Conservation (phyloP, 2,113 vertebrate species). For the rat (Rattus norvegicus) region GRCr8 NC_086028.1:52656501-52657000, state of each 20-base stretch:
- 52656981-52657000: neutral
- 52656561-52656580: neutral
- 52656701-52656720: neutral
- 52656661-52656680: neutral
- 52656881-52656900: neutral
- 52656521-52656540: no score
- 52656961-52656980: neutral
- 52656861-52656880: neutral
- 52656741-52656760: neutral
- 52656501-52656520: neutral
- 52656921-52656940: neutral
- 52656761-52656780: neutral
- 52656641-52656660: neutral
- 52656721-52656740: neutral
- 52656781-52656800: neutral
- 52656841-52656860: neutral
- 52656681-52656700: neutral
- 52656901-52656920: neutral
- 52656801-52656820: neutral
- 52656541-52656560: neutral
- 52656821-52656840: neutral
- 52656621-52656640: neutral
- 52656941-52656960: neutral
- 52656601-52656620: neutral
- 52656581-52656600: neutral